Conservation (phyloP, 2,888 invertebrate species). For the Embidobia sp. region DNA sequence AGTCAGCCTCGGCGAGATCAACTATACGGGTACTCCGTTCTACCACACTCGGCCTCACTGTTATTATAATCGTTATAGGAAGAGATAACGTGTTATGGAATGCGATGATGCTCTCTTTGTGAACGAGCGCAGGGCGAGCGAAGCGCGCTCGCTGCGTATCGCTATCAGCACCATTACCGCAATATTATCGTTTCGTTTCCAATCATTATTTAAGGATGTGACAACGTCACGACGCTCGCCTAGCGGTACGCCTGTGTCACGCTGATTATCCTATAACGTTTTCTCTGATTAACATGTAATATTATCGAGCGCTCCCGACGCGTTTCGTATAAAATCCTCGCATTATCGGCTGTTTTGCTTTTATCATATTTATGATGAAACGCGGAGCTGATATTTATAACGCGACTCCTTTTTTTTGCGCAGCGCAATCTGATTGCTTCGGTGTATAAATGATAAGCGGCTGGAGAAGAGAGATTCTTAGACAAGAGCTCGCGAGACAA, state of each 20-base stretch:
- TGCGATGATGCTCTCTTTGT: constrained; percentile 63
- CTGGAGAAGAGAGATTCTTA: constrained; percentile 14
- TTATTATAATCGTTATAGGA: constrained; percentile 77
- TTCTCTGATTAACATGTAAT: constrained; percentile 47
- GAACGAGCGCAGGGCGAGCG: constrained; percentile 39
- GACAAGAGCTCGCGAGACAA: constrained; percentile 10
- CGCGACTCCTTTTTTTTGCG: background rate
- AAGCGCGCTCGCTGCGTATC: constrained; percentile 35
- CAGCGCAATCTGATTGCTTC: constrained; percentile 15
- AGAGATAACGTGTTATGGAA: constrained; percentile 67
- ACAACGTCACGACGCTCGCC: constrained; percentile 41
- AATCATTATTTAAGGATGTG: constrained; percentile 66
- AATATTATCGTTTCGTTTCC: constrained; percentile 55
- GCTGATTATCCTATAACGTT: constrained; percentile 35
- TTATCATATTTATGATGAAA: constrained; percentile 23
- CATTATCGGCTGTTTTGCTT: constrained; percentile 22
- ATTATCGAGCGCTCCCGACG: constrained; percentile 29
- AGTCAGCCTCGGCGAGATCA: constrained; percentile 34
- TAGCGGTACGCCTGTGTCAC: constrained; percentile 44
- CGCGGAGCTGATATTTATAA: constrained; percentile 20
- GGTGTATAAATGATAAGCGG: constrained; percentile 22
- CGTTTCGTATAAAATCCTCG: constrained; percentile 34
- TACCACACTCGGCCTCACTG: constrained; percentile 55
- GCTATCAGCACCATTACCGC: constrained; percentile 64
- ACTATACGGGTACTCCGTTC: constrained; percentile 22